phyloP scores from a whole-genome alignment of 2,888 invertebrate genomes.

The Hoplodrina blanda region DNA sequence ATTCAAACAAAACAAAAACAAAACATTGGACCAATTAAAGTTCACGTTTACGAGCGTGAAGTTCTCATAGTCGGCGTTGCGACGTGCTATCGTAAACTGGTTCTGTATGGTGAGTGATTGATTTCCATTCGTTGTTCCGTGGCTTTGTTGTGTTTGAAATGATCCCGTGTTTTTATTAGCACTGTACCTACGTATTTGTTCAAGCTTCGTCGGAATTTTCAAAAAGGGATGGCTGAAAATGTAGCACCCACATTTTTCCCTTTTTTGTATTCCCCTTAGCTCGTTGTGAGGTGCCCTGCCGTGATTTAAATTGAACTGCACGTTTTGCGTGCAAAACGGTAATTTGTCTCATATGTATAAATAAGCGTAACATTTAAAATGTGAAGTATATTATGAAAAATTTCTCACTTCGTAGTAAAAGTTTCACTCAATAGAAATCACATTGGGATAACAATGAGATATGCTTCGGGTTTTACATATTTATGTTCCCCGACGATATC shows the following conservation, averaged over 20 bases:
- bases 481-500: constrained; percentile 39
- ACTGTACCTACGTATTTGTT: constrained; percentile 52
- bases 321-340: constrained; percentile 58
- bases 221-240: constrained; percentile 57
- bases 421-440: constrained; percentile 43
- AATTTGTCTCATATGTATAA: constrained; percentile 53
- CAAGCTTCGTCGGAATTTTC: constrained; percentile 56
- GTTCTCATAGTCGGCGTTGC: constrained; percentile 49
- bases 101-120: constrained; percentile 62
- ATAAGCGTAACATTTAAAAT: constrained; percentile 40
- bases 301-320: constrained; percentile 65
- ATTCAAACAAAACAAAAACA: constrained; percentile 55
- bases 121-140: constrained; percentile 58
- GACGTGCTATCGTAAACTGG: constrained; percentile 55
- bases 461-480: constrained; percentile 43
- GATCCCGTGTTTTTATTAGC: constrained; percentile 63
- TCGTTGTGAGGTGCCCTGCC: constrained; percentile 37
- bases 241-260: constrained; percentile 44
- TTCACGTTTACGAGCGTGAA: constrained; percentile 58
- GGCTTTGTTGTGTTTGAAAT: constrained; percentile 61
- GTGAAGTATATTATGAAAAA: constrained; percentile 40
- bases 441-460: constrained; percentile 38
- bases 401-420: constrained; percentile 19
- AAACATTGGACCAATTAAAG: constrained; percentile 61
- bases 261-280: constrained; percentile 48